These are phyloP conservation scores for Physocephala rufipes DNA, from an alignment of 2,888 invertebrate genomes.

Conservation along the genomic window DNA sequence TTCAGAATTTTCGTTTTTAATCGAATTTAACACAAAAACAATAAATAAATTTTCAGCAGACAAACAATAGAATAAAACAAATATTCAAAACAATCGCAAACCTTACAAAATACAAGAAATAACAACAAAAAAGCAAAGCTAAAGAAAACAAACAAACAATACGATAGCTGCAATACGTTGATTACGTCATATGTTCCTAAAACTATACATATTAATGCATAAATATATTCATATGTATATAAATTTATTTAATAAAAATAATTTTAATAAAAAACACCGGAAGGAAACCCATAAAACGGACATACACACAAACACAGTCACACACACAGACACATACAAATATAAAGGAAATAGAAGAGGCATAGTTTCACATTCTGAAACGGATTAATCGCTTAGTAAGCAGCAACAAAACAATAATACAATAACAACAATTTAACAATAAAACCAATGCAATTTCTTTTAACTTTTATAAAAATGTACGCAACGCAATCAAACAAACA, in stretches of 20 bases:
- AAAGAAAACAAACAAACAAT: constrained; percentile 45
- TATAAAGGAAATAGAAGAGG: neutral
- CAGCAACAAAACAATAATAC: neutral
- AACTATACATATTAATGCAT: constrained; percentile 53
- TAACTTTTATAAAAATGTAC: neutral
- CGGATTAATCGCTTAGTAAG: neutral
- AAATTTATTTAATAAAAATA: constrained; percentile 46
- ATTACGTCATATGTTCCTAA: constrained; percentile 67
- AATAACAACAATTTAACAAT: constrained; percentile 13
- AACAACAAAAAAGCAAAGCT: constrained; percentile 6
- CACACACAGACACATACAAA: constrained; percentile 24
- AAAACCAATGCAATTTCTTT: neutral
- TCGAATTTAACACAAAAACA: too few species aligned
- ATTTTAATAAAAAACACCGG: constrained; percentile 34
- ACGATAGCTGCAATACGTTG: constrained; percentile 66
- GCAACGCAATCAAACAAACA: neutral
- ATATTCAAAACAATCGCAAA: neutral
- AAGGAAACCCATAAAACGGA: constrained; percentile 22
- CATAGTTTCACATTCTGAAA: neutral
- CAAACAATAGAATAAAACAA: neutral
- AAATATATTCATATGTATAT: constrained; percentile 45
- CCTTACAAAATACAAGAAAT: constrained; percentile 21
- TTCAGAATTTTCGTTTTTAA: too few species aligned
- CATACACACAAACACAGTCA: constrained; percentile 21
- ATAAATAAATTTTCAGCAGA: constrained; percentile 5